Base-by-base conservation (phyloP, 2,113 vertebrate species). In the Panthera uncia region DNA sequence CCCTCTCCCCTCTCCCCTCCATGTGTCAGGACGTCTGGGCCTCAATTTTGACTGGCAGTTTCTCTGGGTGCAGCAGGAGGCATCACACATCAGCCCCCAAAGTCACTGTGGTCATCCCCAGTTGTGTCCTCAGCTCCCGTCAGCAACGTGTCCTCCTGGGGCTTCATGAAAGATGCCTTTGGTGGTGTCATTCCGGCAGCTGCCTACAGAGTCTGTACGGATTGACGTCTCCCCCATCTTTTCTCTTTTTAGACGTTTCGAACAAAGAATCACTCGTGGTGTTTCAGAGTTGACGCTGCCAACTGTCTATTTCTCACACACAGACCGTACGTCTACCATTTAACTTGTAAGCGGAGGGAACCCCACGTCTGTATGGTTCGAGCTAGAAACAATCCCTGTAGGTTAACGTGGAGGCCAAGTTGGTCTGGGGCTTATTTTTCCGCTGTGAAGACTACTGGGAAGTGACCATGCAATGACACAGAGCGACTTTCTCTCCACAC, bases 31-130 rank as follows among this genome's bases (percentile, higher is more conserved):
- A n/a, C 52, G 15, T 38, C n/a, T 23, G 15, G 50, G 29, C 9
- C 10, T 68, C 68, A 15, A 3, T 23, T 66, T 45, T 23, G 36
- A 14, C 36, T 68, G 16, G 7, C 11, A 50, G 8, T 61, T 68
- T 92, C 61, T 50, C 33, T 50, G 33, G 76, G 38, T 71, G n/a
- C 33, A 52, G 27, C 73, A 41, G 71, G 61, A 27, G n/a, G 57
- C 3, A 16, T 33, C 7, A 29, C 3, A 11, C 1, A 19, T 27
- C 29, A 14, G 31, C 4, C 69, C 6, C 7, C 27, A 18, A 7
- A 48, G 79, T 61, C 14, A 52, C 8, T 9, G 18, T 27, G 38
- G 61, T 29, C 36, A 48, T 9, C 15, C 31, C 45, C 15, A n/a
- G 27, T 31, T 69, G 16, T 45, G 63, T 45, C n/a, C 71, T 73